Evolutionary conservation across 2,113 vertebrate genomes (phyloP).

Genomic region (Rhinichthys klamathensis): DNA sequence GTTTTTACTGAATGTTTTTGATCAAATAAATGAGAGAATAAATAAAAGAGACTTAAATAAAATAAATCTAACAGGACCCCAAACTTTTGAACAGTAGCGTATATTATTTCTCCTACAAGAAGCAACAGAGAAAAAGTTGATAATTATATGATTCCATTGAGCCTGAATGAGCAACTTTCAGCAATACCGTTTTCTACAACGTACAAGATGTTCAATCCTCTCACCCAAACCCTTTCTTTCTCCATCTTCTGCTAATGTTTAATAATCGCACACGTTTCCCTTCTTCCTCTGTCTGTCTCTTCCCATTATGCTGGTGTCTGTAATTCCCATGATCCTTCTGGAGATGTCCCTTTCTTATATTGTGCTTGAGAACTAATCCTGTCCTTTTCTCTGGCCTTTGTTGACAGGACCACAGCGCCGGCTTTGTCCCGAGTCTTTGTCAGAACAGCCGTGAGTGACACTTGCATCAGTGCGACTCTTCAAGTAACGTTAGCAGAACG

Average conservation of each 20-base stretch:
- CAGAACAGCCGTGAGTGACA: constrained; percentile 73
- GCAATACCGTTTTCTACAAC: not conserved
- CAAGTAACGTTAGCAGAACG: no score
- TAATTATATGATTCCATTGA: not conserved
- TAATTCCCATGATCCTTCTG: constrained; percentile 78
- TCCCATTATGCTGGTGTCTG: constrained; percentile 77
- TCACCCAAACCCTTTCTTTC: constrained; percentile 8
- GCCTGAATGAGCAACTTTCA: not conserved
- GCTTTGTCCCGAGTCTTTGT: constrained; percentile 67
- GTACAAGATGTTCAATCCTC: not conserved
- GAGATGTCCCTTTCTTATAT: constrained; percentile 76
- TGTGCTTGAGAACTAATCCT: constrained; percentile 75
- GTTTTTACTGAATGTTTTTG: not conserved
- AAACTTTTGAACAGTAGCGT: not conserved
- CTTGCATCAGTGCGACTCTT: constrained; percentile 75
- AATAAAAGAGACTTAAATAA: not conserved
- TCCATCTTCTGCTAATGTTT: constrained; percentile 57
- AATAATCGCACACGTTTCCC: constrained; percentile 69
- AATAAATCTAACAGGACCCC: not conserved
- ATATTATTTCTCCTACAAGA: not conserved
- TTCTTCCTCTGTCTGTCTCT: constrained; percentile 77
- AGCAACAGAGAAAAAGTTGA: not conserved
- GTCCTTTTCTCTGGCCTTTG: constrained; percentile 63
- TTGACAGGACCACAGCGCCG: constrained; percentile 60
- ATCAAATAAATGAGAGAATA: not conserved